Base-by-base conservation (phyloP, 2,888 invertebrate genomes). In the Tetrapedia diversipes region DNA sequence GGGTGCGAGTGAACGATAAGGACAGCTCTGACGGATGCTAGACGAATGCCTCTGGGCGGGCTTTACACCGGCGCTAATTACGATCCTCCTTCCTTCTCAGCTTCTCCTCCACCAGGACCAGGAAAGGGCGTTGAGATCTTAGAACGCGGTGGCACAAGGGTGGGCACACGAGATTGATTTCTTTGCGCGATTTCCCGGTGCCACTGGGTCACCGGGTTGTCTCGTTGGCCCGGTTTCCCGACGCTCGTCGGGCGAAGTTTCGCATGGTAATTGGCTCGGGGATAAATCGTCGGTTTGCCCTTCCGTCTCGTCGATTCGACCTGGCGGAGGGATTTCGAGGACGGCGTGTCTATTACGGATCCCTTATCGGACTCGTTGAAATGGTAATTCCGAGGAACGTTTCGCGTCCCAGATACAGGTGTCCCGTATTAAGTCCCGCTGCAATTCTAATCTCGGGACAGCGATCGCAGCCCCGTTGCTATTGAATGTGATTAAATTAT, bases 401-500 rank as follows among this genome's bases (percentile, higher is more conserved):
- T 51, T 27, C 34, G 41, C 32, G 16, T 43, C 3, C 14, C 10
- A 11, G 54, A 24, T 45, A 53, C 59, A 65, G 43, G 43, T 37
- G 59, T 41, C 37, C 32, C 32, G 27, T 43, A 57, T 71, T 71
- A 63, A 60, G 22, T 47, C 22, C 24, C 22, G 14, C 54, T 60
- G 41, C 39, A 54, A 54, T 54, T 69, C 56, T 69, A 77, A 69
- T 63, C 69, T 54, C 37, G 39, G 47, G 22, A 60, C 66, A 56
- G 61, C 68, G 68, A 79, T 76, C 79, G 70, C 43, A 24, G 61
- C 32, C n/a, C 24, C n/a, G n/a, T n/a, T n/a, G n/a, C 64, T 68
- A 79, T 81, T 72, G 77, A 78, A 77, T 63, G 70, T 64, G 78
- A 84, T 84, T 84, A 80, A 82, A 84, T 84, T 84, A 82, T 72